phyloP scores from a whole-genome alignment of 2,888 invertebrate species.

The Nomada ruficornis region DNA sequence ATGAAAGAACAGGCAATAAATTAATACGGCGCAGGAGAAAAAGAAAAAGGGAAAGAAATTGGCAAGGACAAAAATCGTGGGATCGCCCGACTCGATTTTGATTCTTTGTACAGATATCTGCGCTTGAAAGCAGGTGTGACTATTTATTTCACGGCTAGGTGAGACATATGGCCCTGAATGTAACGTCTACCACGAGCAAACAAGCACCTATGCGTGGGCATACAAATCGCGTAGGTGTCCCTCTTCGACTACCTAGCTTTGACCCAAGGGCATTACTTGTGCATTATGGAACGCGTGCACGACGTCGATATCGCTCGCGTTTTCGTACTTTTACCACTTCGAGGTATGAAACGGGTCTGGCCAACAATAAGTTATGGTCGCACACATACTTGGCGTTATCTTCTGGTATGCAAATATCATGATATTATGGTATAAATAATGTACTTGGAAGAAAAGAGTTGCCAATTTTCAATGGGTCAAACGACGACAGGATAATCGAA shows the following conservation, averaged over 20 bases:
- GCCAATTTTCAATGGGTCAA: no score
- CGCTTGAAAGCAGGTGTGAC: conserved; percentile 56
- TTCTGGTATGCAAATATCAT: no score
- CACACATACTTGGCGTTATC: no score
- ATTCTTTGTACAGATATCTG: conserved; percentile 18
- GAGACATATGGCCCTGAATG: conserved; percentile 64
- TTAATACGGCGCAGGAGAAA: no score
- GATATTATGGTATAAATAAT: no score
- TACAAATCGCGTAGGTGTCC: conserved; percentile 71
- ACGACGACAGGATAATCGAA: no score
- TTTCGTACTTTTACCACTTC: conserved; percentile 36
- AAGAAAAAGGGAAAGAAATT: background rate
- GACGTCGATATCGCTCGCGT: conserved; percentile 58
- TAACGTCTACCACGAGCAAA: conserved; percentile 56
- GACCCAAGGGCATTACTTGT: conserved; percentile 72
- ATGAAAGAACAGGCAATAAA: no score
- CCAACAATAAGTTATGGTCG: background rate
- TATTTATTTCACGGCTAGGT: conserved; percentile 61
- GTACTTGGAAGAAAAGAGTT: no score
- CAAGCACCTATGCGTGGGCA: conserved; percentile 65
- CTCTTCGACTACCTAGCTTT: conserved; percentile 74
- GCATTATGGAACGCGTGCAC: conserved; percentile 60
- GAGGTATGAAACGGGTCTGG: background rate
- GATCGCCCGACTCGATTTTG: background rate
- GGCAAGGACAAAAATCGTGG: no score